Evolutionary conservation across 2,797 vertebrate genomes (phyloP), one percentile per base, ranked within the genome.

Genomic region (Amblyraja radiata): DNA sequence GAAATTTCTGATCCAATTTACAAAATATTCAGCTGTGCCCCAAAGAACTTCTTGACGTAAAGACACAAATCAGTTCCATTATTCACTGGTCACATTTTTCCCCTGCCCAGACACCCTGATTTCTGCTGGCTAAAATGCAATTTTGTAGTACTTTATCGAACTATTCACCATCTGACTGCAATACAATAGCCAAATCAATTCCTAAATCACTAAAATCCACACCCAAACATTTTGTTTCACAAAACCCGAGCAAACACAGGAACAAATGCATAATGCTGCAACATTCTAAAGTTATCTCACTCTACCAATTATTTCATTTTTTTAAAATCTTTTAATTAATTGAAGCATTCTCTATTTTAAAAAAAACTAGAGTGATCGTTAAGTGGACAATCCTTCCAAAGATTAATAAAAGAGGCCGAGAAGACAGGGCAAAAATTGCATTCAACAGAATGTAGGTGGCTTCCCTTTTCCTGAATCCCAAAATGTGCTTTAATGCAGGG

Each of bases 1-100:
- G 96, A 98, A 97, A 97, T 97, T 97, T 97, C 97, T 97, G 95
- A 95, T 96, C 96, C 95, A 96, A 97, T 96, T 96, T 96, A 97
- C 97, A 96, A 95, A 96, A 96, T 95, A 95, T 93, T 94, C 95
- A 96, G 96, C 95, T 94, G 90, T 92, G 95, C 95, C 95, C 95
- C 95, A 95, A 94, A 93, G 93, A 94, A 95, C 95, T 96, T 95
- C 95, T 95, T 96, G 95, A 96, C 93, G 95, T 94, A 94, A 95
- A 96, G 94, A 96, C 88, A 94, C 95, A 95, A 95, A 94, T 95
- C 94, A 93, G 94, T 94, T 95, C 94, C 94, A 95, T 94, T 95
- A 94, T 95, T 94, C 94, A 95, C 94, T 94, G 92, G 93, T 92
- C 76, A 74, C 90, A 74, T 92, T 8, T n/a, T 7, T 18, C 86